Conservation (phyloP, 2,797 vertebrate species). For the Pseudotriccus pelzelni region DNA sequence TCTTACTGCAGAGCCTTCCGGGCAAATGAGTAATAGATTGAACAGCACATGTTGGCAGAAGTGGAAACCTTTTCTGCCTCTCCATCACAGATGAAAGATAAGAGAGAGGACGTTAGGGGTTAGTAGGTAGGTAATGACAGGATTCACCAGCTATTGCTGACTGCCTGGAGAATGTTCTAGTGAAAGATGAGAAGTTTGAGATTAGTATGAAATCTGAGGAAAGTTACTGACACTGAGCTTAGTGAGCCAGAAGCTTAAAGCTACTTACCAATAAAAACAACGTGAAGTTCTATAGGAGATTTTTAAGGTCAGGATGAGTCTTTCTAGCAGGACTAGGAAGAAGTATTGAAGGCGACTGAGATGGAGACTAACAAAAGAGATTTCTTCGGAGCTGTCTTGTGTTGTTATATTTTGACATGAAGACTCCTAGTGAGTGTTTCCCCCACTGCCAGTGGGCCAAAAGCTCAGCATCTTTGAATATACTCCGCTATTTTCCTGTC, state of each 20-base stretch:
- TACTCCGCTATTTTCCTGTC: neutral
- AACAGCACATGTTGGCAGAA: neutral
- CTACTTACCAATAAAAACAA: neutral
- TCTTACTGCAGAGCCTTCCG: neutral
- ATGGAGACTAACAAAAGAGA: neutral
- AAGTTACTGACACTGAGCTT: neutral
- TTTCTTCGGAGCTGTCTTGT: neutral
- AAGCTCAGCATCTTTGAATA: neutral
- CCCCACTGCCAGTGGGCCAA: neutral
- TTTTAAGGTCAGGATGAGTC: neutral
- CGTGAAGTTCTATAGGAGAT: neutral
- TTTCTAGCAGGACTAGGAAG: neutral
- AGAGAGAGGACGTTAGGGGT: neutral
- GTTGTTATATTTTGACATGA: neutral
- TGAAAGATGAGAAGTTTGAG: neutral
- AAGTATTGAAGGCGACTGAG: neutral
- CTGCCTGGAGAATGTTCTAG: neutral
- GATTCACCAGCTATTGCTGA: neutral
- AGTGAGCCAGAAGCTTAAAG: neutral
- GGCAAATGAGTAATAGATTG: neutral
- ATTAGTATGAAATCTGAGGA: neutral
- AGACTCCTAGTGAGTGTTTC: neutral
- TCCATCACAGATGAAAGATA: neutral
- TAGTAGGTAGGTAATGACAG: neutral
- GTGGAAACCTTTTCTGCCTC: neutral